phyloP scores from a whole-genome alignment of 2,113 vertebrate genomes.

The Mohoua ochrocephala region DNA sequence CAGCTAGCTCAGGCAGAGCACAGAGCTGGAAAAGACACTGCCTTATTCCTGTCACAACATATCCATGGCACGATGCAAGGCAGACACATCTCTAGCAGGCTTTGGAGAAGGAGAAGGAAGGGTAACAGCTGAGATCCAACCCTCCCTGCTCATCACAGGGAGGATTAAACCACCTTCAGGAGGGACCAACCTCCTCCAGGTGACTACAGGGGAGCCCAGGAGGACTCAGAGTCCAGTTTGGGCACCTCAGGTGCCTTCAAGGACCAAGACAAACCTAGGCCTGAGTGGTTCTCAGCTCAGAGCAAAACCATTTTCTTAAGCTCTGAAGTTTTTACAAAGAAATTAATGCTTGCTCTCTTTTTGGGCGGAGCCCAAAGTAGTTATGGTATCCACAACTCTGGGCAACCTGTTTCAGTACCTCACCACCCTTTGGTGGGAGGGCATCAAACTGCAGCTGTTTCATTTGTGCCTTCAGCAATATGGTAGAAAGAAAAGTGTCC shows the following conservation, averaged over 20 bases:
- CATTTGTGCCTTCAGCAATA: not conserved
- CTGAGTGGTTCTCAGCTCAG: not conserved
- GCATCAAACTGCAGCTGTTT: not conserved
- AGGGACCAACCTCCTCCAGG: not conserved
- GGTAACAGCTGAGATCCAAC: not conserved
- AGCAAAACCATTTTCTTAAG: not conserved
- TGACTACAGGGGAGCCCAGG: not conserved
- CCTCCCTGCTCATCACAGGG: not conserved
- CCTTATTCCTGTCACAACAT: not conserved
- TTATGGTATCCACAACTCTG: not conserved
- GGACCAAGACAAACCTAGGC: not conserved
- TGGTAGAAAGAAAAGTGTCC: not conserved
- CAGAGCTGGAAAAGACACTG: not conserved
- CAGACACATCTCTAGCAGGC: not conserved
- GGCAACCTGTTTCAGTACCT: not conserved
- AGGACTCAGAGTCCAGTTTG: not conserved
- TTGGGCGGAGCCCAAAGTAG: not conserved
- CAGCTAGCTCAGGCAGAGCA: not conserved
- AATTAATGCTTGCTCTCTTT: not conserved
- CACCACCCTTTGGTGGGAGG: not conserved
- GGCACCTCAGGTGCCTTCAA: not conserved
- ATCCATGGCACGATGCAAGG: not conserved
- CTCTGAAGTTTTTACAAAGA: not conserved
- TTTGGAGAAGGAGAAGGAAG: not conserved
- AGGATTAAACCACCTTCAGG: not conserved